Evolutionary conservation across 2,888 invertebrate genomes (phyloP).

Genomic region (Spatulosminthurus flaviceps): DNA sequence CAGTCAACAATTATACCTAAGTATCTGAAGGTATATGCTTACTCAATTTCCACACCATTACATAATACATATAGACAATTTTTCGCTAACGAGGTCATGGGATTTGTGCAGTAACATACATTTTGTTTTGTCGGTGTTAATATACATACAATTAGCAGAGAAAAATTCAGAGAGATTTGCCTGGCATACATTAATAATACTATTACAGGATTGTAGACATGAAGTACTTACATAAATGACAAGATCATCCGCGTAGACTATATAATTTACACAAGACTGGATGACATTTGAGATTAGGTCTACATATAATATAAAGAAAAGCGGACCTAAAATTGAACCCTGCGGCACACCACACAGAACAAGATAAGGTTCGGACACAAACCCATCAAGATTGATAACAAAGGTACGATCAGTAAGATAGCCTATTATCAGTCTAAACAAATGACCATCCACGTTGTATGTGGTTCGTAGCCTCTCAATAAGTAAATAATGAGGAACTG

Average conservation of each 20-base stretch:
- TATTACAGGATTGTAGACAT: not conserved
- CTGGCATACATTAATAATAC: not conserved
- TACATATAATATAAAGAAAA: not conserved
- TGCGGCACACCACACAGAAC: not conserved
- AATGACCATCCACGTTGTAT: not conserved
- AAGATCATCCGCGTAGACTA: not conserved
- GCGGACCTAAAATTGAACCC: not conserved
- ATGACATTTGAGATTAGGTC: not conserved
- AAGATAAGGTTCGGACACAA: not conserved
- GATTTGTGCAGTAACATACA: conserved; percentile 25
- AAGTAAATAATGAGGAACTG: not conserved
- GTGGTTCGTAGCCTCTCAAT: not conserved
- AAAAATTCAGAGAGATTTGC: not conserved
- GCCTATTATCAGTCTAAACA: not conserved
- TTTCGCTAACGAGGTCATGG: not conserved
- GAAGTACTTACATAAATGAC: not conserved
- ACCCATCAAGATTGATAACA: not conserved
- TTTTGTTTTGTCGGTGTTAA: not conserved
- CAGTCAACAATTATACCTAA: conserved; percentile 19
- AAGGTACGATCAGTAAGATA: not conserved
- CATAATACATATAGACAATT: not conserved
- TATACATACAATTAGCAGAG: not conserved
- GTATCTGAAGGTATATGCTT: conserved; percentile 29
- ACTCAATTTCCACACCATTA: not conserved
- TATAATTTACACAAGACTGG: not conserved